Evolutionary conservation across 2,888 invertebrate genomes (phyloP).

Genomic region (Acanthosepion pharaonis): DNA sequence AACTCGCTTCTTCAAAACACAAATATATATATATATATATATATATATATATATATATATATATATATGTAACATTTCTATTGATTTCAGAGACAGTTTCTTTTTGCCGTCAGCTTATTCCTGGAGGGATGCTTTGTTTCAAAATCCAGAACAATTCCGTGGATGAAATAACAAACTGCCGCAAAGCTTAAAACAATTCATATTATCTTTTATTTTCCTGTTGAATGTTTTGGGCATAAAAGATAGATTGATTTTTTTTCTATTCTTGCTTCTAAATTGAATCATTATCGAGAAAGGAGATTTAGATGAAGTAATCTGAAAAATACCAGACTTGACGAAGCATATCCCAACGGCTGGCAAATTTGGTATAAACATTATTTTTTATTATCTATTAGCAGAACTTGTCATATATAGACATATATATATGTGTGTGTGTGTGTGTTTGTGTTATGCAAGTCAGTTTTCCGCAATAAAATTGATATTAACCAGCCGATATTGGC

Average conservation of each 20-base stretch:
- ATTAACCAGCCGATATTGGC: no score
- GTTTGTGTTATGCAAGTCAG: no score
- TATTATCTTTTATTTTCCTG: not conserved
- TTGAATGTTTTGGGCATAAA: not conserved
- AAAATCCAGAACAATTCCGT: not conserved
- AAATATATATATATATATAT: not conserved
- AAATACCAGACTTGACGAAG: not conserved
- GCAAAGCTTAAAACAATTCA: not conserved
- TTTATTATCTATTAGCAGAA: not conserved
- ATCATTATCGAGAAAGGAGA: not conserved
- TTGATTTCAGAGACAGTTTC: not conserved
- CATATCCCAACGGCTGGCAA: not conserved
- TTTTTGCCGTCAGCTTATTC: not conserved
- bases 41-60: constrained; percentile 20
- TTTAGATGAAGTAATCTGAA: not conserved
- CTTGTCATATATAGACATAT: not conserved
- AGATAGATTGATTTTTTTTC: not conserved
- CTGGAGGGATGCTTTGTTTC: not conserved
- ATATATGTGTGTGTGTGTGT: no score
- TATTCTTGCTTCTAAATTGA: not conserved
- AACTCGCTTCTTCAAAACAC: no score
- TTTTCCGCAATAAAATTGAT: no score
- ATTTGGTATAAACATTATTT: not conserved
- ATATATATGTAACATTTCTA: not conserved
- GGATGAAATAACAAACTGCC: not conserved